Percentiles rank a stretch among this genome's conserved stretches.
Evolutionary conservation across 2,797 vertebrate genomes (phyloP).

Genomic region (Graptemys geographica): DNA sequence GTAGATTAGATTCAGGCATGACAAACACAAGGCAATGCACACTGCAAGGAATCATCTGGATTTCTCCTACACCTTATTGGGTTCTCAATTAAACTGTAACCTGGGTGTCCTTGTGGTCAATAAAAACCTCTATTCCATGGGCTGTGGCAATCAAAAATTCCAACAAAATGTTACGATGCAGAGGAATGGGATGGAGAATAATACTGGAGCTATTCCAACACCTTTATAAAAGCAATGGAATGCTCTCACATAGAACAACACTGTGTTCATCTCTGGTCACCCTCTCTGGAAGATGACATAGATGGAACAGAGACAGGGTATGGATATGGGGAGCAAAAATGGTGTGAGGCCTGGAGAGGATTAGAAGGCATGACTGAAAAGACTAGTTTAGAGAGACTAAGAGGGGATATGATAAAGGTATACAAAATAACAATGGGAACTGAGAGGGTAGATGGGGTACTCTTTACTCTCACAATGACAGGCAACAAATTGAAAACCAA

Average conservation of each 20-base stretch:
- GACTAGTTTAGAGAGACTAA: background rate
- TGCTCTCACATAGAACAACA: background rate
- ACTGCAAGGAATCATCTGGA: background rate
- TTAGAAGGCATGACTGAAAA: background rate
- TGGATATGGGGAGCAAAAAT: background rate
- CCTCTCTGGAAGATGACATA: background rate
- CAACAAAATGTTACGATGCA: background rate
- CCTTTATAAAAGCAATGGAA: background rate
- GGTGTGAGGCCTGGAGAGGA: background rate
- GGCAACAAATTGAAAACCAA: background rate
- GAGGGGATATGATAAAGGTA: background rate
- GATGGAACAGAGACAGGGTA: background rate
- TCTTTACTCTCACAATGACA: background rate
- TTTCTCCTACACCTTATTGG: background rate
- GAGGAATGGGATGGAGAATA: background rate
- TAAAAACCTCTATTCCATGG: background rate
- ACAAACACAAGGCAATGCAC: background rate
- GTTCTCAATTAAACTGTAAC: background rate
- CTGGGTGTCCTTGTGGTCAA: background rate
- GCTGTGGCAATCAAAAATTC: accelerated
- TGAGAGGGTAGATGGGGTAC: background rate
- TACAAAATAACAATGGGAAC: background rate
- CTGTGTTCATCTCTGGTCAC: no score
- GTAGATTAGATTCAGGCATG: background rate
- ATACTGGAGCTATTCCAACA: background rate